Base-by-base conservation (phyloP, 35 echinoderm and acorn worm species). In the Ptychodera flava region DNA sequence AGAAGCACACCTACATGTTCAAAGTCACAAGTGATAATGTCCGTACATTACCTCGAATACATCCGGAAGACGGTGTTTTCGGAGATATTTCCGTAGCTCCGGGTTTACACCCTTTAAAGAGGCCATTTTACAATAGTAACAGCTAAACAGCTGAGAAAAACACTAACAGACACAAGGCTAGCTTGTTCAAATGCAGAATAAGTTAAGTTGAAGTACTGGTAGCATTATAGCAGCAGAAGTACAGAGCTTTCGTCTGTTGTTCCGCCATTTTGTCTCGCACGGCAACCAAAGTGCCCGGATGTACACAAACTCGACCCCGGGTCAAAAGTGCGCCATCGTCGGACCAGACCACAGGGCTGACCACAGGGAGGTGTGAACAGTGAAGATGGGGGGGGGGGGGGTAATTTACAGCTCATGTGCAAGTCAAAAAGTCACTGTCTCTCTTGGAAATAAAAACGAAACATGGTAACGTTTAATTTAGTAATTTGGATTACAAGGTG, bases 41-140 rank as follows among this genome's bases (percentile, higher is more conserved):
- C n/a, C n/a, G n/a, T n/a, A n/a, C 1, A 29, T 84, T 90, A 99
- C 96, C 93, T 99, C 96, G 89, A 94, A 99, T 16, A 99, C 87
- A 92, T 99, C 92, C 79, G 96, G 92, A 35, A 99, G 86, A 84
- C 94, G 94, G 82, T 99, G 81, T 31, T 80, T 87, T 35, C 93
- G 87, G 0, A 99, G 90, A 78, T 93, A 99, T 81, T 89, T 90
- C 86, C 93, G 87, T 12, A 99, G 37, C 86, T 99, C 92, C 29
- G 96, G 96, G 85, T 99, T 83, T 31, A 99, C 90, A 81, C 87
- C 87, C 45, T 95, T 95, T 31, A 95, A 82, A 30, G 93, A 95
- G 28, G 93, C 93, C 93, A 95, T 95, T 16, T 45, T 85, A 12
- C 45, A 64, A 22, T 22, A 64, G 22, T 12, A 64, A 64, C 6